Base-by-base conservation (phyloP, 2,113 vertebrate genomes). In the Chaetorhynchus papuensis region DNA sequence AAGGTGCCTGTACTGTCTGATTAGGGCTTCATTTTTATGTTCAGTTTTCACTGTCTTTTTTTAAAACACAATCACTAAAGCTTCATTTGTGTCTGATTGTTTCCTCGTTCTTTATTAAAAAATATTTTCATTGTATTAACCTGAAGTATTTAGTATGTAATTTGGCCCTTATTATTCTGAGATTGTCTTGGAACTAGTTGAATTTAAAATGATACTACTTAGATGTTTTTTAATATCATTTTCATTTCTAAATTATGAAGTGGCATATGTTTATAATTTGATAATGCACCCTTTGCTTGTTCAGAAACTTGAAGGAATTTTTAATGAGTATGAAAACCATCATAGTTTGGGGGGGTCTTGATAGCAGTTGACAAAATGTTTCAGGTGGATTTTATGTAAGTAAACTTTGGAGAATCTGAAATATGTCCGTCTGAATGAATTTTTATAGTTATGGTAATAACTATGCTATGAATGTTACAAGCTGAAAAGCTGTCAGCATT, bases 401-500 rank as follows among this genome's bases (percentile, higher is more conserved):
- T 53, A 68, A 64, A 28, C 9, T 66, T 42, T 57, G 8, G 6
- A 63, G 16, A 84, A 89, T 78, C 11, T 91, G 52, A 63, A 78
- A 44, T 27, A 44, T 30, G 15, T 64, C 21, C 44, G 87, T 83
- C 54, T 68, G 18, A 47, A 71, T 83, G 9, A 74, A 11, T 54
- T 91, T 86, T 87, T 71, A n/a, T 75, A 47, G 35, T 41, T 78
- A 81, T 33, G n/a, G 6, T 77, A 77, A 80, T 81, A 72, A 50
- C 16, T 65, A 14, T 65, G 64, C 39, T 84, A 60, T 30, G 27
- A 87, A 78, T 33, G 11, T 81, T 72, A 33, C 23, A 78, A 57
- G 39, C 74, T 87, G 74, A 76, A 94, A 94, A 82, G 64, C 69
- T 89, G 72, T 84, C 84, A 94, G 66, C 44, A n/a, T 94, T 87